A percentile compares a stretch with the other conserved stretches of the same genome.
These are phyloP conservation scores for Hippolais icterina DNA, from an alignment of 2,113 vertebrate species.

Conservation along the genomic window DNA sequence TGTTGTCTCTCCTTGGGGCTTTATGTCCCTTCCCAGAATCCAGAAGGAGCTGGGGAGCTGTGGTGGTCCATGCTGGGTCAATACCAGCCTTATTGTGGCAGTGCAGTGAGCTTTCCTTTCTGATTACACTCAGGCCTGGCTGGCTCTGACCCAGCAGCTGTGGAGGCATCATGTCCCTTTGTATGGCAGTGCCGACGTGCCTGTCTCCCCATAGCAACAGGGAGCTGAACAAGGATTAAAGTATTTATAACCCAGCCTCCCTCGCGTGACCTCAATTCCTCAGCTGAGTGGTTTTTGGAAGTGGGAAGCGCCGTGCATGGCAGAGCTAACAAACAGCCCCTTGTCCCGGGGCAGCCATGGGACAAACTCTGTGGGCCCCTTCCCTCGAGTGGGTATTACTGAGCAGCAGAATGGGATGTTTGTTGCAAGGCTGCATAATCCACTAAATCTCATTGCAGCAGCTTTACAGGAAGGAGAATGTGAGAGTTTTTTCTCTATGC, in stretches of 20 bases:
- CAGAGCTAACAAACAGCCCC: background rate
- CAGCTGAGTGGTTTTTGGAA: slow-evolving; percentile 48
- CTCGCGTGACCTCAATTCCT: slow-evolving; percentile 68
- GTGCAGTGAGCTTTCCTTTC: slow-evolving; percentile 1
- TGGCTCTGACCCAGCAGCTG: slow-evolving; percentile 59
- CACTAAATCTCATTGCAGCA: slow-evolving; percentile 15
- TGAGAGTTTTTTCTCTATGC: background rate
- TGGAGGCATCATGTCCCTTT: slow-evolving; percentile 54
- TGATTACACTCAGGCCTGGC: background rate
- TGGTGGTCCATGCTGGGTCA: background rate
- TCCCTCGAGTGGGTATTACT: background rate
- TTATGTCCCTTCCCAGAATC: background rate
- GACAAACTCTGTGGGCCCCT: background rate
- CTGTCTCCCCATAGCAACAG: slow-evolving; percentile 69
- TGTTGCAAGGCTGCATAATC: background rate
- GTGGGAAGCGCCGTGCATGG: background rate
- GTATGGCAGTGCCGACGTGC: slow-evolving; percentile 57
- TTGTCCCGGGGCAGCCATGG: background rate
- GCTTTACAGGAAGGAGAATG: background rate
- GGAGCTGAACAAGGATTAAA: slow-evolving; percentile 71
- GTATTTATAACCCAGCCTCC: slow-evolving; percentile 71
- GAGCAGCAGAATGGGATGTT: background rate
- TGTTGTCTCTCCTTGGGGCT: background rate
- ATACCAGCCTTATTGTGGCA: background rate
- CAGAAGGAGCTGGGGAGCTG: background rate